Percentiles rank a stretch among this genome's conserved stretches.
phyloP scores from a whole-genome alignment of 2,113 vertebrate genomes.

The Cacatua alba region DNA sequence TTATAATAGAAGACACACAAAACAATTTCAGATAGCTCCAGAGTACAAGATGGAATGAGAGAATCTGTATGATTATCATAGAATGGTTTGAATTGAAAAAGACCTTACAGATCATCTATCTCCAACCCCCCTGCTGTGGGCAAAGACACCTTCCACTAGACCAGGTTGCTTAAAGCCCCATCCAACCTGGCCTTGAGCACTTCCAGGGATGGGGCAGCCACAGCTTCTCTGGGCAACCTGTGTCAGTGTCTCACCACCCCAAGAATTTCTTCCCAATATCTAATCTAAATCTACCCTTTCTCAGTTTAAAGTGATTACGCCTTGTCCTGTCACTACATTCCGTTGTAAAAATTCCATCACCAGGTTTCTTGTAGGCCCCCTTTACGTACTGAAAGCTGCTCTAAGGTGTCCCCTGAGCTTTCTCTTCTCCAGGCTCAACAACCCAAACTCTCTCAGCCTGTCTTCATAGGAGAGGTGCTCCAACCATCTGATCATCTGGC shows the following conservation, averaged over 20 bases:
- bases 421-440: background rate
- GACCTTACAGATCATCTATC: background rate
- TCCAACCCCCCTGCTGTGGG: background rate
- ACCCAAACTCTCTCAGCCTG: background rate
- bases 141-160: background rate
- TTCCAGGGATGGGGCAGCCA: background rate
- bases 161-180: background rate
- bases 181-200: background rate
- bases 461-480: background rate
- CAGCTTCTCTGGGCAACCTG: background rate
- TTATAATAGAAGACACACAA: background rate
- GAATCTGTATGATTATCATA: background rate
- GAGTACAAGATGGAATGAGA: background rate
- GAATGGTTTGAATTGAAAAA: background rate
- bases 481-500: background rate
- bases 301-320: background rate
- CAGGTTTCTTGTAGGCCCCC: too few relatives aligned
- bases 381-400: too few relatives aligned
- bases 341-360: too few relatives aligned
- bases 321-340: background rate
- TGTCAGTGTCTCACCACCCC: background rate
- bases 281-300: background rate
- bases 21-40: conserved; percentile 20
- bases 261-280: background rate
- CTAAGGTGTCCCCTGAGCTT: too few relatives aligned